Percentiles rank a stretch among this genome's conserved stretches.
phyloP scores from a whole-genome alignment of 2,888 invertebrate species.

The Lapara coniferarum region DNA sequence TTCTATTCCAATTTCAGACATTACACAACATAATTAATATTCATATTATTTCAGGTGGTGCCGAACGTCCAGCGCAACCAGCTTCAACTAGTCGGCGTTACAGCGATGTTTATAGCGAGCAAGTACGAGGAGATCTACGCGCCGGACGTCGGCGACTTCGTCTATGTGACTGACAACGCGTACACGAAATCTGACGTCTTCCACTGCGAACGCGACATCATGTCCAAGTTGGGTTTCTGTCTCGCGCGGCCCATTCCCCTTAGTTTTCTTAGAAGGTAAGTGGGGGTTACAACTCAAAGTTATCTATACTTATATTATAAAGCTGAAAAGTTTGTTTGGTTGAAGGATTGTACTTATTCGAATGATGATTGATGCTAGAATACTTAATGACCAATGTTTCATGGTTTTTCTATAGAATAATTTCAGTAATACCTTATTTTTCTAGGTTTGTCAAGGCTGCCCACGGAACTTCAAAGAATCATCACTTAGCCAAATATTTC shows the following conservation, averaged over 20 bases:
- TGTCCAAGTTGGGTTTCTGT: conserved; percentile 89
- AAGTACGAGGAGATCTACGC: conserved; percentile 98
- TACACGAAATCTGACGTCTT: conserved; percentile 91
- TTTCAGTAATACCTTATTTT: conserved; percentile 2
- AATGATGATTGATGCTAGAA: too few relatives aligned
- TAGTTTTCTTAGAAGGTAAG: conserved; percentile 93
- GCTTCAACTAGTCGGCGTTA: conserved; percentile 94
- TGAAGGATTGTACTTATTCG: too few relatives aligned
- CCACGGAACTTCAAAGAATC: conserved; percentile 85
- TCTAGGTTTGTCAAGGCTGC: conserved; percentile 84
- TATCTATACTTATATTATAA: too few relatives aligned
- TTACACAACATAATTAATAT: background rate
- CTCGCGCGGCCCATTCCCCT: conserved; percentile 94
- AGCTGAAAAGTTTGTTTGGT: too few relatives aligned
- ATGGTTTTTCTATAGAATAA: too few relatives aligned
- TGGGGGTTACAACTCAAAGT: conserved; percentile 1
- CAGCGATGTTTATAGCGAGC: conserved; percentile 94
- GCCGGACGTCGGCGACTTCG: conserved; percentile 94
- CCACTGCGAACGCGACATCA: conserved; percentile 91
- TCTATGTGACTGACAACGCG: conserved; percentile 94
- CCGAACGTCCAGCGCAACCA: conserved; percentile 86
- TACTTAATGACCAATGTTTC: too few relatives aligned
- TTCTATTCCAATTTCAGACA: too few relatives aligned
- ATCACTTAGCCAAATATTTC: conserved; percentile 95
- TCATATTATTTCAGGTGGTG: conserved; percentile 74